Evolutionary conservation across 2,113 vertebrate species (phyloP).

Genomic region (Platichthys stellatus): DNA sequence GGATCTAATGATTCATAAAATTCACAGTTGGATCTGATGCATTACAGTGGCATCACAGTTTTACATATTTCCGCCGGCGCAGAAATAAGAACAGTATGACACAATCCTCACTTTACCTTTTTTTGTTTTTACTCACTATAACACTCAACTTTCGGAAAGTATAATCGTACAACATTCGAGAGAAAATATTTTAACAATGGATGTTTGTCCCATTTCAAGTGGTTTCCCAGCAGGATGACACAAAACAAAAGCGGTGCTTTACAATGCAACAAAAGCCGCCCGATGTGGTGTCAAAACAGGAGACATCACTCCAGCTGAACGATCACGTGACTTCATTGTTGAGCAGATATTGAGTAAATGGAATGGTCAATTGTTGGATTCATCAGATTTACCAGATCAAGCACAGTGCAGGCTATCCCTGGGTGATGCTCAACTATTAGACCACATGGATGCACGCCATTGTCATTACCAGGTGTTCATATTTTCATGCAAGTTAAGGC

Average conservation of each 20-base stretch:
- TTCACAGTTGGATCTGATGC: slow-evolving; percentile 59
- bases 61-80: not conserved
- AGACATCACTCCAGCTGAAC: not conserved
- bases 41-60: slow-evolving; percentile 45
- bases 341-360: slow-evolving; percentile 12
- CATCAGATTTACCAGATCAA: slow-evolving; percentile 24
- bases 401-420: not conserved
- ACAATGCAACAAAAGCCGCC: slow-evolving; percentile 22
- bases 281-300: slow-evolving; percentile 19
- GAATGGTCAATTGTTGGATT: slow-evolving; percentile 27
- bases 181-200: slow-evolving; percentile 30
- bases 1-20: slow-evolving; percentile 66
- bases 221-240: slow-evolving; percentile 36
- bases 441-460: not conserved
- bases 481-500: not conserved
- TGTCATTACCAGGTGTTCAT: not conserved
- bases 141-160: slow-evolving; percentile 43
- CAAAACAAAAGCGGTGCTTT: slow-evolving; percentile 15
- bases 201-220: slow-evolving; percentile 28
- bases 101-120: slow-evolving; percentile 29
- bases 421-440: not conserved
- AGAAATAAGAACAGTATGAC: not conserved
- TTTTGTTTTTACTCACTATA: slow-evolving; percentile 23
- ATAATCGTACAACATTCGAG: slow-evolving; percentile 23
- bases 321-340: no score